These are phyloP conservation scores for Lasiurus cinereus DNA, from an alignment of 2,113 vertebrate genomes.

Conservation along the genomic window DNA sequence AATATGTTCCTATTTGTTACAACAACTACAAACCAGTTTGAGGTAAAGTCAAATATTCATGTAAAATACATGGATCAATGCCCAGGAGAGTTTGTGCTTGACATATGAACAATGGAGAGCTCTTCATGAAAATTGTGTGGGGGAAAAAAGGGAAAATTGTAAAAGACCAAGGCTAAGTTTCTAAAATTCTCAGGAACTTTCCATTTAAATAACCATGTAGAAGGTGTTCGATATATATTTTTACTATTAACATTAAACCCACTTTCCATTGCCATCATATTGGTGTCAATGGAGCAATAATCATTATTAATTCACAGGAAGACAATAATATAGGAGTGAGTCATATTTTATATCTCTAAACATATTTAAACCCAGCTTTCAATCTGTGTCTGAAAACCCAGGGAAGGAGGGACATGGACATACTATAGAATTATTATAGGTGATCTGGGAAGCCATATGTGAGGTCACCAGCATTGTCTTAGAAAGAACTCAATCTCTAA, in stretches of 20 bases:
- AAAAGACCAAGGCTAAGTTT: background rate
- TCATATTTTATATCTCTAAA: background rate
- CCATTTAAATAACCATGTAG: background rate
- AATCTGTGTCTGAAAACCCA: background rate
- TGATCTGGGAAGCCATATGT: too few species aligned
- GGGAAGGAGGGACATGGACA: background rate
- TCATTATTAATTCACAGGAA: background rate
- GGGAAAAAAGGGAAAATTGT: background rate
- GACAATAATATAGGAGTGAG: background rate
- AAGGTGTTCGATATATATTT: background rate
- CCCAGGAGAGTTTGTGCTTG: background rate
- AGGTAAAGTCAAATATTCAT: background rate
- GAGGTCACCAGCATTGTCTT: background rate
- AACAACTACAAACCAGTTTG: background rate
- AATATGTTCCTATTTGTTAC: conserved; percentile 42
- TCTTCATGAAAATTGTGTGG: background rate
- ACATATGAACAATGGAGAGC: background rate
- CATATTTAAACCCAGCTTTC: background rate
- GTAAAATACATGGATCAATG: background rate
- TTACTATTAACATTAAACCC: background rate
- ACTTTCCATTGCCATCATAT: background rate
- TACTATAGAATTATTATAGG: background rate
- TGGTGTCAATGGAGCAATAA: background rate
- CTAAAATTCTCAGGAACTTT: background rate
- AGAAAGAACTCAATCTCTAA: background rate